phyloP scores from a whole-genome alignment of 1,140 invertebrate genomes.

The Neelides sp. region DNA sequence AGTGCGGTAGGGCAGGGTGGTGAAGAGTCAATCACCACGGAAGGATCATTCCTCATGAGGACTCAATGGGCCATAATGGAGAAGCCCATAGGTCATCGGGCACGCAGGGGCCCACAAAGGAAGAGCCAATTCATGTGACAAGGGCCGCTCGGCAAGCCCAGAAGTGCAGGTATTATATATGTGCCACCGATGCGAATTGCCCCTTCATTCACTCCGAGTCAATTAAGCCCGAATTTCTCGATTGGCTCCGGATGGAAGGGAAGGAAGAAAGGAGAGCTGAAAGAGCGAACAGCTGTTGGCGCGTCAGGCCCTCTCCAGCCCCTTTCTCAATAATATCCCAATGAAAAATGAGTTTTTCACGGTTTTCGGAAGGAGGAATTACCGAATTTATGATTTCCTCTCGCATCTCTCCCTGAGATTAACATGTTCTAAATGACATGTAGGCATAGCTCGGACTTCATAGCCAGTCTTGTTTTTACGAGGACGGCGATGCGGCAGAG shows the following conservation, averaged over 20 bases:
- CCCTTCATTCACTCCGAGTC: constrained; percentile 10
- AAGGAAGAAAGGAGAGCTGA: not conserved
- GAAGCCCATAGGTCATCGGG: constrained; percentile 9
- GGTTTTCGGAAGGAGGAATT: constrained; percentile 29
- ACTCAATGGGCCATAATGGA: not conserved
- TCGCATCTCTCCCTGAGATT: constrained; percentile 11
- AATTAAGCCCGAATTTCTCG: constrained; percentile 27
- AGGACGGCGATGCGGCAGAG: too few relatives aligned
- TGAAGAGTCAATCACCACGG: too few relatives aligned
- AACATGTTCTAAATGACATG: constrained; percentile 24
- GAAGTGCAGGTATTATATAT: not conserved
- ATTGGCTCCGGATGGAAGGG: constrained; percentile 17
- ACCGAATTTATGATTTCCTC: constrained; percentile 30
- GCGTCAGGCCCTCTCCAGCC: too few relatives aligned
- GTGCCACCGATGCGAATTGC: constrained; percentile 17
- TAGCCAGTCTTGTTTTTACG: too few relatives aligned
- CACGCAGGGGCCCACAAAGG: constrained; percentile 5
- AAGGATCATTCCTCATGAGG: constrained; percentile 7
- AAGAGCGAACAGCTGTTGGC: too few relatives aligned
- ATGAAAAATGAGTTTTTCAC: constrained; percentile 31
- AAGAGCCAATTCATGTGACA: constrained; percentile 8
- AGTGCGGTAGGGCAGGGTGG: constrained; percentile 7
- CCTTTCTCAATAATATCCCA: constrained; percentile 16
- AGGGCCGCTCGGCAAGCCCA: too few relatives aligned
- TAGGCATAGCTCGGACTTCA: too few relatives aligned